Evolutionary conservation across 2,797 vertebrate species (phyloP).

Genomic region (Acanthornis magna): DNA sequence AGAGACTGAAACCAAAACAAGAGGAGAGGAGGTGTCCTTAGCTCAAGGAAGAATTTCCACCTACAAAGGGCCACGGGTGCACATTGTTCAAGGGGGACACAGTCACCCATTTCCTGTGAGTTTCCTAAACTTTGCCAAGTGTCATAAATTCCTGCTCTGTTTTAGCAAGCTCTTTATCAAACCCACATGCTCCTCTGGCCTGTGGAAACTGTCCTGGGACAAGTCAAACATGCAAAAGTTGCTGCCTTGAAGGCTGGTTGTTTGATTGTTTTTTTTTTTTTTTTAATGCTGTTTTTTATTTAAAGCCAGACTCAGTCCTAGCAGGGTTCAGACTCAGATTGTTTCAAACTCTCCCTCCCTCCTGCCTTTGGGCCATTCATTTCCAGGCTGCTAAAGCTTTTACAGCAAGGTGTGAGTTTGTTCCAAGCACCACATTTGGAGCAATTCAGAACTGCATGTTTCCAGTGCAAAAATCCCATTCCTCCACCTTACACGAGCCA

Average conservation of each 20-base stretch:
- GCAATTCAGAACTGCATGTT: background rate
- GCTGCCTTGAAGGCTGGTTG: background rate
- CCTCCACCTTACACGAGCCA: background rate
- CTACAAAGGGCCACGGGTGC: rapidly evolving
- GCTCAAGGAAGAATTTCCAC: background rate
- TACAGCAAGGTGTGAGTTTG: background rate
- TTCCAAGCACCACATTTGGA: background rate
- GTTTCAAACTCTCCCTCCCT: background rate
- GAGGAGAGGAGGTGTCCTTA: background rate
- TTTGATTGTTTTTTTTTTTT: background rate
- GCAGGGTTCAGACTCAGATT: background rate
- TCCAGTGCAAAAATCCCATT: background rate
- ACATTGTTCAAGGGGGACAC: background rate
- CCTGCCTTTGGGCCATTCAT: background rate
- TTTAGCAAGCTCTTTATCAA: background rate
- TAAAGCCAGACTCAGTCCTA: background rate
- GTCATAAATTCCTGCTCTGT: background rate
- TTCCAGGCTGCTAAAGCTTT: background rate
- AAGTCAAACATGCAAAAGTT: background rate
- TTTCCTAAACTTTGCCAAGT: background rate
- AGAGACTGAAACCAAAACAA: background rate
- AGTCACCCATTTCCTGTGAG: background rate
- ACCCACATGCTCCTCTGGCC: background rate
- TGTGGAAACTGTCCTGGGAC: background rate
- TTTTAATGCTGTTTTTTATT: background rate